These are phyloP conservation scores for Papilio protenor DNA, from an alignment of 2,888 invertebrate species.

Conservation along the genomic window DNA sequence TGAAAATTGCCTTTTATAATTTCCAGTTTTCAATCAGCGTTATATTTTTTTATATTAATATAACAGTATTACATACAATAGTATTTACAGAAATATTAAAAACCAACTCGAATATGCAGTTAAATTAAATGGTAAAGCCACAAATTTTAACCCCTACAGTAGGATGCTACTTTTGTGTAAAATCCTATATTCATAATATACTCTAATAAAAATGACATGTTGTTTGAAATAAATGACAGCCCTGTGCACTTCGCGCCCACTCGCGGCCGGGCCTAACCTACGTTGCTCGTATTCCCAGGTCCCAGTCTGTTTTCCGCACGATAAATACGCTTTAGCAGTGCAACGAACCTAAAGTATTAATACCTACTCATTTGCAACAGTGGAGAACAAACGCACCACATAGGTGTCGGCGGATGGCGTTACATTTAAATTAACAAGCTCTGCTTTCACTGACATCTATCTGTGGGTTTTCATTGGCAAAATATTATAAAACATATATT, in stretches of 20 bases:
- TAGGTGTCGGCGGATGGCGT: conserved; percentile 25
- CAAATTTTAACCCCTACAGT: background rate
- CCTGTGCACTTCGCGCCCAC: conserved; percentile 51
- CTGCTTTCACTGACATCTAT: background rate
- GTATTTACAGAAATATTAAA: no score
- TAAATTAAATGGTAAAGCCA: no score
- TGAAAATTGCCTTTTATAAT: no score
- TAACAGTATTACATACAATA: no score
- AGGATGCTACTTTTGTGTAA: background rate
- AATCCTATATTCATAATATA: background rate
- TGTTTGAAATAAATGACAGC: conserved; percentile 42
- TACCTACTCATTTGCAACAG: conserved; percentile 43
- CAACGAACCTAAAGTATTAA: conserved; percentile 50
- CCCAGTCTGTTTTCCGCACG: conserved; percentile 55
- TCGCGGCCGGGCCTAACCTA: conserved; percentile 54
- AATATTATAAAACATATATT: background rate
- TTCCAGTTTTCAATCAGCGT: no score
- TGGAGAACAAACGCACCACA: conserved; percentile 16
- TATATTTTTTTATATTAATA: no score
- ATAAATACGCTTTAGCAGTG: conserved; percentile 55
- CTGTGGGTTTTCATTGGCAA: background rate
- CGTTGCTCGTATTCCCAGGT: conserved; percentile 53
- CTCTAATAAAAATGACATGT: background rate
- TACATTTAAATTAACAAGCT: conserved; percentile 18
- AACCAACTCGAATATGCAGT: no score